A percentile compares a stretch with the other conserved stretches of the same genome.
These are phyloP conservation scores for Diploptera punctata DNA, from an alignment of 2,888 invertebrate species.

Conservation along the genomic window DNA sequence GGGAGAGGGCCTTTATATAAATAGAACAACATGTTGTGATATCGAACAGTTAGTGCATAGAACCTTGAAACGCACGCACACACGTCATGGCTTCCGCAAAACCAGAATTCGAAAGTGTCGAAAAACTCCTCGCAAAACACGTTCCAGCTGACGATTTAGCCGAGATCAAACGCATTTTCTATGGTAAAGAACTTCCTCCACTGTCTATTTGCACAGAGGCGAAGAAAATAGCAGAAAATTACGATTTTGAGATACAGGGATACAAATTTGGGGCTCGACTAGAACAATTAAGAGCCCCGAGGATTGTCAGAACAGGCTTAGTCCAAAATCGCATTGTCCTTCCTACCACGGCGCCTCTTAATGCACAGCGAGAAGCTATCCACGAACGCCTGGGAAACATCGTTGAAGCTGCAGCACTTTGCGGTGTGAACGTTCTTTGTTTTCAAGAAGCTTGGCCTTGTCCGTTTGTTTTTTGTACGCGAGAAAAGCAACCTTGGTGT, in stretches of 20 bases:
- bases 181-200: conserved; percentile 25
- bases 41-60: background rate
- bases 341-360: conserved; percentile 75
- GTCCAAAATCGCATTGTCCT: conserved; percentile 88
- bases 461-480: conserved; percentile 96
- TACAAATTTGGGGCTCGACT: conserved; percentile 70
- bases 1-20: background rate
- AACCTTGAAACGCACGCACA: background rate
- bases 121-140: conserved; percentile 41
- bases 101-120: conserved; percentile 40
- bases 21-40: background rate
- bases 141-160: conserved; percentile 30
- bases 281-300: conserved; percentile 75
- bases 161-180: conserved; percentile 19
- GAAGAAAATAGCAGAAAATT: conserved; percentile 56
- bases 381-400: conserved; percentile 75
- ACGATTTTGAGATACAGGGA: conserved; percentile 75
- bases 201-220: conserved; percentile 63
- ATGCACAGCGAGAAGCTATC: conserved; percentile 78
- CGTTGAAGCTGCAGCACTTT: conserved; percentile 75
- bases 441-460: conserved; percentile 80
- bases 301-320: conserved; percentile 80
- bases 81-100: conserved; percentile 9
- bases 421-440: conserved; percentile 87
- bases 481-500: conserved; percentile 92